Conservation (phyloP, 2,113 vertebrate genomes). For the Osmerus eperlanus region DNA sequence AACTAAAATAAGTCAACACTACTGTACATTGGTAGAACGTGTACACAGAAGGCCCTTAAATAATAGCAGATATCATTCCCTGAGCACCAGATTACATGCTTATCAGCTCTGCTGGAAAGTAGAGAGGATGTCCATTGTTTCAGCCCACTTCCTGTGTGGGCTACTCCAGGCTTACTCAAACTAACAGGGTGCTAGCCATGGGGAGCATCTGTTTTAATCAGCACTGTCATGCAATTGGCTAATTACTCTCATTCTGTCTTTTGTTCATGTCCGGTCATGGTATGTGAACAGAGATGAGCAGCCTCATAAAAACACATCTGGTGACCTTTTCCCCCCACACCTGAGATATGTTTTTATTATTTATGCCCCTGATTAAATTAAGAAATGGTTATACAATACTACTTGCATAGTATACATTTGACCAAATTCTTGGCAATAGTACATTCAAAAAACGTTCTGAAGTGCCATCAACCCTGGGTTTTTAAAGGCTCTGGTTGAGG, state of each 20-base stretch:
- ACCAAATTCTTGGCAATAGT: too few species aligned
- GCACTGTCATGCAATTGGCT: conserved; percentile 28
- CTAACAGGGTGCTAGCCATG: background rate
- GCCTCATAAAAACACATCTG: conserved; percentile 16
- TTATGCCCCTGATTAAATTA: background rate
- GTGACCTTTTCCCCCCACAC: conserved; percentile 12
- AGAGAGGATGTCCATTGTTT: conserved; percentile 1
- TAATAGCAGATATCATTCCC: background rate
- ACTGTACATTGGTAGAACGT: too few species aligned
- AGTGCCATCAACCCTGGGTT: too few species aligned
- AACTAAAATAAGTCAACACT: too few species aligned
- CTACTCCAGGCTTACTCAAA: conserved; percentile 24
- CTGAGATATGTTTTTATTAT: background rate
- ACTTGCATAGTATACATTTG: too few species aligned
- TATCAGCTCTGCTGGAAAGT: conserved; percentile 6
- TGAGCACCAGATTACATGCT: conserved; percentile 13
- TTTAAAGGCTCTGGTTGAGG: too few species aligned
- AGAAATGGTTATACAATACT: conserved; percentile 5
- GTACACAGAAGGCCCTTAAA: too few species aligned
- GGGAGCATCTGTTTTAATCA: conserved; percentile 32
- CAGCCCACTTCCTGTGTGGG: conserved; percentile 13
- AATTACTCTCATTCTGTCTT: conserved; percentile 26
- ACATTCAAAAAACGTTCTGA: too few species aligned
- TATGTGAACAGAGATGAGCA: conserved; percentile 11
- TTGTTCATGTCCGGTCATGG: conserved; percentile 21